Percentiles rank a stretch among this genome's conserved stretches.
Evolutionary conservation across 2,113 vertebrate genomes (phyloP).

Genomic region (Odocoileus hemionus): DNA sequence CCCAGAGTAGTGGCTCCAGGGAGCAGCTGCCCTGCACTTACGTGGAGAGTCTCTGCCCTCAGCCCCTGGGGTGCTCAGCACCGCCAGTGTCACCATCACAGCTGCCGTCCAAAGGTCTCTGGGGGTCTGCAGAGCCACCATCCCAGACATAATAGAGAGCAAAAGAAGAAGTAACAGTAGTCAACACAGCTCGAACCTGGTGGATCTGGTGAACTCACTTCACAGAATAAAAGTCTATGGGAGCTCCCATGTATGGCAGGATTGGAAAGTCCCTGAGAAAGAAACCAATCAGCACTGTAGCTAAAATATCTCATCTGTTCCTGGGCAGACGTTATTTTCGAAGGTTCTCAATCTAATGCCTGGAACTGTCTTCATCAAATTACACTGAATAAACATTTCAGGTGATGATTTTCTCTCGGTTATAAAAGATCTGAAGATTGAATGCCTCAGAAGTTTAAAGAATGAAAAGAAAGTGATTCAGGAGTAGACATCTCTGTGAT

Average conservation of each 20-base stretch:
- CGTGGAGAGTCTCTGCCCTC: background rate
- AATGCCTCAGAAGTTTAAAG: accelerated
- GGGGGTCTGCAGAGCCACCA: accelerated
- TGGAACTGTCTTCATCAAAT: background rate
- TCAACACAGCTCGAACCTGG: background rate
- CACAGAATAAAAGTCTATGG: background rate
- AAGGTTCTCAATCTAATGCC: accelerated
- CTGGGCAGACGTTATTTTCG: background rate
- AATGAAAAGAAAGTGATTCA: too few species aligned
- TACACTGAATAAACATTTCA: background rate
- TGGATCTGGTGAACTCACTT: background rate
- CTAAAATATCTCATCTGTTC: background rate
- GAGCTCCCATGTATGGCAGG: accelerated
- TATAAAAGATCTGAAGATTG: background rate
- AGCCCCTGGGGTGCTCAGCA: background rate
- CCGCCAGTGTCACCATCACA: background rate
- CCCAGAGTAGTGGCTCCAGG: background rate
- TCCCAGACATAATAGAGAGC: background rate
- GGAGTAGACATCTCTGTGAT: too few species aligned
- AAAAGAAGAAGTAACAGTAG: background rate
- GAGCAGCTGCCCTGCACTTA: background rate
- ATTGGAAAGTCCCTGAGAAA: background rate
- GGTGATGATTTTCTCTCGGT: background rate
- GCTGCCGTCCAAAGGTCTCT: background rate
- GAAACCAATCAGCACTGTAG: background rate